phyloP scores from a whole-genome alignment of 1,140 invertebrate species.

The Nebria ingens region DNA sequence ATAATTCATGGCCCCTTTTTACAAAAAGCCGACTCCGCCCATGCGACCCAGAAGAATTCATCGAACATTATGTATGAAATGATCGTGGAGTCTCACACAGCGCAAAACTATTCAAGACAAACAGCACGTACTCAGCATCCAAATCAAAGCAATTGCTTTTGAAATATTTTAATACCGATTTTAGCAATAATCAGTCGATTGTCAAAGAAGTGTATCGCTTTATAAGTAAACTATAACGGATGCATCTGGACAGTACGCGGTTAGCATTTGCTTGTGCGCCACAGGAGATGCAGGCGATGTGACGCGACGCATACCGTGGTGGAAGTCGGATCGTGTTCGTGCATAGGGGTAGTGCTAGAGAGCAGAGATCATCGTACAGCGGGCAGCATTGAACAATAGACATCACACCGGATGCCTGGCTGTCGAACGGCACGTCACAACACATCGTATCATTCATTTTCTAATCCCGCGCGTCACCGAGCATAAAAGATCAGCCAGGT shows the following conservation, averaged over 20 bases:
- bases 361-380: not conserved
- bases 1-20: slow-evolving; percentile 2
- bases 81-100: not conserved
- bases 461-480: not conserved
- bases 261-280: no score
- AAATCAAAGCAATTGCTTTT: not conserved
- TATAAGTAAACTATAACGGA: no score
- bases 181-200: no score
- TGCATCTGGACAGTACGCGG: no score
- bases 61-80: not conserved
- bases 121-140: not conserved
- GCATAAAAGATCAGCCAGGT: not conserved
- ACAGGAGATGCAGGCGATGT: no score
- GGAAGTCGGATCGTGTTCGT: not conserved
- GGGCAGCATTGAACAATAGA: not conserved
- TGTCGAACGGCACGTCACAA: not conserved
- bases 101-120: not conserved
- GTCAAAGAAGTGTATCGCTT: no score
- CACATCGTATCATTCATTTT: slow-evolving; percentile 6
- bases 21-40: not conserved
- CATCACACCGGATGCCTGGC: not conserved
- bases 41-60: not conserved
- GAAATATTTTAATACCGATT: no score
- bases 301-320: no score
- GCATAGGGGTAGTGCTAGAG: not conserved